These are phyloP conservation scores for Diploscapter pachys DNA, from an alignment of 1,140 invertebrate genomes.

Conservation along the genomic window DNA sequence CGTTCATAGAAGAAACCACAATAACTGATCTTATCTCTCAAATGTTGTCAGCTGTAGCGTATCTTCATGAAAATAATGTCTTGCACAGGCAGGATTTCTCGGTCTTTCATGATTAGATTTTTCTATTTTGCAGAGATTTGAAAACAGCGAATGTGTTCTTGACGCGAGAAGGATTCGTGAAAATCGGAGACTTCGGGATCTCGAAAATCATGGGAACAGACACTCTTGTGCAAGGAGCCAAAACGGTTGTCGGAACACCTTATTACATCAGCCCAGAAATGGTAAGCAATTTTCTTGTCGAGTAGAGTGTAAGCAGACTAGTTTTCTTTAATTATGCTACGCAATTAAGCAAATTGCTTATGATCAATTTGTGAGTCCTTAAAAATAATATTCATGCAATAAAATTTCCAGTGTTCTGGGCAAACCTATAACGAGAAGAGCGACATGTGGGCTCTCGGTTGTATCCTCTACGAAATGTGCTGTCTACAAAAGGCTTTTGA, in stretches of 20 bases:
- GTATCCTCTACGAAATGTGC: slow-evolving; percentile 77
- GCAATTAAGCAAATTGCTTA: too few relatives aligned
- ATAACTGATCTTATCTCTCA: slow-evolving; percentile 71
- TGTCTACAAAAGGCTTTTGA: slow-evolving; percentile 76
- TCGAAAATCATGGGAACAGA: slow-evolving; percentile 73
- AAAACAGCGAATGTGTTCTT: slow-evolving; percentile 77
- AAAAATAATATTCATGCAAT: slow-evolving; percentile 19
- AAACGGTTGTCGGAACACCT: slow-evolving; percentile 76
- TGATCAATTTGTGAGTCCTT: too few relatives aligned
- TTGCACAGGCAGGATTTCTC: slow-evolving; percentile 67
- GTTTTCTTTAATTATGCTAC: slow-evolving; percentile 2
- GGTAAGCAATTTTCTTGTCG: slow-evolving; percentile 61
- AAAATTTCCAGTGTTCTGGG: slow-evolving; percentile 69
- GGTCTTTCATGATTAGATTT: background rate
- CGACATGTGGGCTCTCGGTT: slow-evolving; percentile 77
- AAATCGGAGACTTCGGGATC: slow-evolving; percentile 75
- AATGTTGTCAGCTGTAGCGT: slow-evolving; percentile 70
- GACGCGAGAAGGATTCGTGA: slow-evolving; percentile 63
- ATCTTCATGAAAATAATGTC: slow-evolving; percentile 73
- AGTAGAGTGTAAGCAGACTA: slow-evolving; percentile 30
- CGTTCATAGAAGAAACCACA: slow-evolving; percentile 66
- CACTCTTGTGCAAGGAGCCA: slow-evolving; percentile 68
- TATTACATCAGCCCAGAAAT: slow-evolving; percentile 80
- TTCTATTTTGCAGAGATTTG: slow-evolving; percentile 66
- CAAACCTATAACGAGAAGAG: slow-evolving; percentile 75